phyloP scores from a whole-genome alignment of 2,797 vertebrate genomes.

The Strix occidentalis region DNA sequence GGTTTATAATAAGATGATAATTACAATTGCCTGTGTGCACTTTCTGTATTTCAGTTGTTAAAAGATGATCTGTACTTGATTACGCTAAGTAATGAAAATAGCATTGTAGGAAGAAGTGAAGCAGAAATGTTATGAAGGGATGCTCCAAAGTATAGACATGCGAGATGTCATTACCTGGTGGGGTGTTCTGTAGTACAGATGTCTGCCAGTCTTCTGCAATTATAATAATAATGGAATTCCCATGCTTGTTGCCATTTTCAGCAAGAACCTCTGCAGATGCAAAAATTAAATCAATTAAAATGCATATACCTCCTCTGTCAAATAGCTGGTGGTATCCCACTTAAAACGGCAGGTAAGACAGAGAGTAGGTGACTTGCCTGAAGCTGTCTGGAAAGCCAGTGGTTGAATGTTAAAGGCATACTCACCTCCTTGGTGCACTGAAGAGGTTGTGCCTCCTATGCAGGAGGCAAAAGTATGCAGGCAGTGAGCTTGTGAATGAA shows the following conservation, averaged over 20 bases:
- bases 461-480: background rate
- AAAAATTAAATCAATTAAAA: background rate
- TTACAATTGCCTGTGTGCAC: background rate
- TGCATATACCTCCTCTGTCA: background rate
- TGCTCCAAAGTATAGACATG: background rate
- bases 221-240: background rate
- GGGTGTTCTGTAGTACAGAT: background rate
- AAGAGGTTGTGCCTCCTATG: rapidly evolving
- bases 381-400: background rate
- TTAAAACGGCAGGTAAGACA: background rate
- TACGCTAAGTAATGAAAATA: background rate
- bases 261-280: background rate
- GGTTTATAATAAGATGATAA: background rate
- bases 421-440: background rate
- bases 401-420: background rate
- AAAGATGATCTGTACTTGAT: background rate
- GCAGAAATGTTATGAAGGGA: background rate
- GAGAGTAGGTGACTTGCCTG: background rate
- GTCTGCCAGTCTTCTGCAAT: background rate
- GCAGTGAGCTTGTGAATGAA: background rate
- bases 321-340: background rate
- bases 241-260: background rate
- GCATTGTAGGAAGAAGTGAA: background rate
- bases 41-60: background rate
- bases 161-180: background rate